Evolutionary conservation across 2,113 vertebrate species (phyloP), one percentile per base, ranked within the genome.

Genomic region (Cryptomyrus ogoouensis): DNA sequence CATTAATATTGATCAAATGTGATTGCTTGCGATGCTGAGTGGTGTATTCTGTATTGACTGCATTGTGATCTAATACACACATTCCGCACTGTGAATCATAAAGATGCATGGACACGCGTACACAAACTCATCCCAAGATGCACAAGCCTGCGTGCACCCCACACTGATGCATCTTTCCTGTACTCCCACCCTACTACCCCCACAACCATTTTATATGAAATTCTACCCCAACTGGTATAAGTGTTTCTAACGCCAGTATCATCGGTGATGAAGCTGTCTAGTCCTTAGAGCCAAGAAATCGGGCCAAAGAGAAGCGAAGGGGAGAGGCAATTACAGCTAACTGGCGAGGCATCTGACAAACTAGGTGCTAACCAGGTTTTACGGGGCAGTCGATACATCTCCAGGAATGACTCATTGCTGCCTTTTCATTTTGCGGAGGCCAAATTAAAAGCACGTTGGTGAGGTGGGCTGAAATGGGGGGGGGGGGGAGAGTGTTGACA

Each of bases 21-120:
- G 94, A 96, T 91, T 95, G 95, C 94, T 95, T 95, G 95, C 95
- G 94, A 95, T 91, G 91, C 92, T 95, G 95, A 96, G 95, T 96
- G 95, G 95, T 94, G 94, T 94, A 95, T 95, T 95, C 94, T 93
- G 92, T 94, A 96, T 95, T 94, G 96, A 95, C 93, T 47, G 46
- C 93, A 94, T 94, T 95, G 95, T 53, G 39, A 84, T 47, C 83
- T 47, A 47, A 84, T 84, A 84, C 19, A 47, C 44, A 46, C 39
- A 24, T 10, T 24, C 39, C 47, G 35, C 42, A n/a, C 66, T 35
- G 74, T 80, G 74, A 35, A 27, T 27, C 70, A 89, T 85, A 70
- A 44, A 80, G 42, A 53, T 66, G 88, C 83, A 90, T 21, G 50
- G 21, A 88, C 87, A 83, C 62, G 89, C 74, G 5, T 15, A 6